A percentile compares a stretch with the other conserved stretches of the same genome.
Conservation (phyloP, 2,113 vertebrate species). For the Datnioides undecimradiatus region DNA sequence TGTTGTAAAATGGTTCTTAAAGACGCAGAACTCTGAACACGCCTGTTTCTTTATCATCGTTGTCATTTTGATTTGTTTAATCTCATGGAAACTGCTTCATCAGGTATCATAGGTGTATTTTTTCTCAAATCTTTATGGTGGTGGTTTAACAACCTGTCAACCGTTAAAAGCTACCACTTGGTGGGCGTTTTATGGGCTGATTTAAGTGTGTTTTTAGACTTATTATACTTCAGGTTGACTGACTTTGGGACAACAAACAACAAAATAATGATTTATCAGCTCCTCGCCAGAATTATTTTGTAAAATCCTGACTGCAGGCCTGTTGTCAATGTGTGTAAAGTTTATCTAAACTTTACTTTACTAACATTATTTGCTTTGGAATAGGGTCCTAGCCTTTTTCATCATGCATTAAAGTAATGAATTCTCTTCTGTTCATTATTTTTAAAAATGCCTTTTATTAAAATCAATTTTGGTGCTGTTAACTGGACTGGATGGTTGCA, state of each 20-base stretch:
- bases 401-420: background rate
- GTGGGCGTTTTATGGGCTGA: background rate
- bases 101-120: no score
- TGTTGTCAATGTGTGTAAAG: background rate
- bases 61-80: background rate
- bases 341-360: background rate
- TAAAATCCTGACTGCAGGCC: background rate
- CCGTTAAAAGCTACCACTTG: background rate
- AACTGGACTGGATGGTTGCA: no score
- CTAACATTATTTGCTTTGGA: background rate
- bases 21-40: background rate
- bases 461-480: background rate
- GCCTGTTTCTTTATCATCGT: background rate
- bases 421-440: no score
- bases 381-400: background rate
- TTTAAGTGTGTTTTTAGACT: background rate
- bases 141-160: background rate
- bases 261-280: background rate
- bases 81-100: background rate
- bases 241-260: background rate
- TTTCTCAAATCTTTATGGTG: background rate
- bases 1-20: slow-evolving; percentile 2
- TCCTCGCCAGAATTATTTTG: background rate
- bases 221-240: background rate
- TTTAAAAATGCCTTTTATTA: background rate